Percentiles rank a stretch among this genome's conserved stretches.
Evolutionary conservation across 2,888 invertebrate species (phyloP).

Genomic region (Cylloceria caligata): DNA sequence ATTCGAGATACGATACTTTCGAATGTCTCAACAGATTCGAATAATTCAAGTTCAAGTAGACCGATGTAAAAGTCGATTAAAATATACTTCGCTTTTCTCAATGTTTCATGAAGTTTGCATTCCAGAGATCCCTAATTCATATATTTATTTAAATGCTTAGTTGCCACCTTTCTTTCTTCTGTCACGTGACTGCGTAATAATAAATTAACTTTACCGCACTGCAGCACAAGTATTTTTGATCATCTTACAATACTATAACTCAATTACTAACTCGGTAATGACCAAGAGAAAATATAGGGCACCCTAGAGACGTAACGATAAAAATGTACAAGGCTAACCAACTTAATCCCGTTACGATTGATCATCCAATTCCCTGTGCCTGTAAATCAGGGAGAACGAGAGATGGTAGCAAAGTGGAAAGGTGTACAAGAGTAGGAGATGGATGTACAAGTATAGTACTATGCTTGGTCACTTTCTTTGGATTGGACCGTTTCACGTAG

Average conservation of each 20-base stretch:
- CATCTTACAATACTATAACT: neutral
- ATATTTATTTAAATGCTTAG: too few relatives aligned
- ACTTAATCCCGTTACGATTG: slow-evolving; percentile 1
- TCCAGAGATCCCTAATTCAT: too few relatives aligned
- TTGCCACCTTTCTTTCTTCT: too few relatives aligned
- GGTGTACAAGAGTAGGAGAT: neutral
- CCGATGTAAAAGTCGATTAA: too few relatives aligned
- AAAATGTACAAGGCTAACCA: neutral
- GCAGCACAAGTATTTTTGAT: neutral
- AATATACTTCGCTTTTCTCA: too few relatives aligned
- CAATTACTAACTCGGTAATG: neutral
- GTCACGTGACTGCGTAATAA: too few relatives aligned
- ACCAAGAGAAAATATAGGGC: neutral
- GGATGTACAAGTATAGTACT: slow-evolving; percentile 8
- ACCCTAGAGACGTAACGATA: neutral
- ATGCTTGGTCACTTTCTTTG: slow-evolving; percentile 4
- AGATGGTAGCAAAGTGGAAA: neutral
- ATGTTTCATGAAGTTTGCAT: too few relatives aligned
- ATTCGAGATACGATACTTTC: too few relatives aligned
- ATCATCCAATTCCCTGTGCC: slow-evolving; percentile 19
- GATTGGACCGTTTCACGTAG: neutral
- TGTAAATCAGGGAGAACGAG: neutral
- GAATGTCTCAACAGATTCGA: too few relatives aligned
- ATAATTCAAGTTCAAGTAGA: too few relatives aligned
- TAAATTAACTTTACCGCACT: too few relatives aligned